Conservation (phyloP, 2,888 invertebrate genomes). For the Tineola bisselliella region DNA sequence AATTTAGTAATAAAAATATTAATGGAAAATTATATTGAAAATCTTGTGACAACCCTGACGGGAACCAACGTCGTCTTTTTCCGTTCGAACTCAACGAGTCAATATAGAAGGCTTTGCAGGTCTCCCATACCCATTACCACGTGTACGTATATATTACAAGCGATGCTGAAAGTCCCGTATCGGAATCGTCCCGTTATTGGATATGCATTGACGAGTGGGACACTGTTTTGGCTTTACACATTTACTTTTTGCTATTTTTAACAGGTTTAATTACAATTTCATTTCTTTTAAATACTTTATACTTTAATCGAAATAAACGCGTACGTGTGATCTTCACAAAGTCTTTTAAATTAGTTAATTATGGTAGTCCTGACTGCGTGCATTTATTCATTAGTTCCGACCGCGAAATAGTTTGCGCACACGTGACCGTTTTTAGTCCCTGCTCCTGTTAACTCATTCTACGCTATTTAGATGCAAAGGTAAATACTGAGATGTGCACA, state of each 20-base stretch:
- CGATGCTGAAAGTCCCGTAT: slow-evolving; percentile 19
- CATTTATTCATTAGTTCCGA: too few species aligned
- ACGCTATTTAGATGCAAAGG: not conserved
- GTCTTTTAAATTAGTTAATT: too few species aligned
- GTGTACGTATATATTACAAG: not conserved
- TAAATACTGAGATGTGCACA: not conserved
- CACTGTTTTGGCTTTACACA: slow-evolving; percentile 10
- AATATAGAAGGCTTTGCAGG: slow-evolving; percentile 9
- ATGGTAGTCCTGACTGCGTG: too few species aligned
- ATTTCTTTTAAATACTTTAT: too few species aligned
- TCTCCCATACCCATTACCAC: not conserved
- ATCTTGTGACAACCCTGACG: slow-evolving; percentile 9
- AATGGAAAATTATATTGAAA: not conserved
- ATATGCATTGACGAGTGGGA: slow-evolving; percentile 19
- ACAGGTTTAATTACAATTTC: too few species aligned
- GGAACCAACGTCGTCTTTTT: slow-evolving; percentile 8
- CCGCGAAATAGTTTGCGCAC: too few species aligned
- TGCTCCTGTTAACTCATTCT: not conserved
- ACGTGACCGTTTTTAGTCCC: not conserved
- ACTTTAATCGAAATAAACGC: too few species aligned
- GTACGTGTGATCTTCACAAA: too few species aligned
- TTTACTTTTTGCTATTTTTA: not conserved
- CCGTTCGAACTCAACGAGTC: slow-evolving; percentile 5
- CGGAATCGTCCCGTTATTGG: slow-evolving; percentile 19
- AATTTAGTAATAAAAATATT: too few species aligned